Percentiles rank a stretch among this genome's conserved stretches.
These are phyloP conservation scores for Platerodrilus igneus DNA, from an alignment of 2,888 invertebrate genomes.

Conservation along the genomic window DNA sequence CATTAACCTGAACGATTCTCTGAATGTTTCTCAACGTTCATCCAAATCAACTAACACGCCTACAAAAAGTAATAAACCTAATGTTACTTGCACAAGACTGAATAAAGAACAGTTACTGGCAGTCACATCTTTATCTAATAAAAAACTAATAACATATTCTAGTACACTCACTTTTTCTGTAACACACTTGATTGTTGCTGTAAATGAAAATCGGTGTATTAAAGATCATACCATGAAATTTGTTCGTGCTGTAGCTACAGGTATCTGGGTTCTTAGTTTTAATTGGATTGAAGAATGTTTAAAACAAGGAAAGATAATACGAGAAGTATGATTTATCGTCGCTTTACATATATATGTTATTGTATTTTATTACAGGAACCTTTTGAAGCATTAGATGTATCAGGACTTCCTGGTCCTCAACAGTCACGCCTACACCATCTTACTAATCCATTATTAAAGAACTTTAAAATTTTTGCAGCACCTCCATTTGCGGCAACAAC, in stretches of 20 bases:
- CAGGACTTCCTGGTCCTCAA: constrained; percentile 53
- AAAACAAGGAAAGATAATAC: constrained; percentile 42
- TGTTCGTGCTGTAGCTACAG: constrained; percentile 54
- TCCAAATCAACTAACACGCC: not conserved
- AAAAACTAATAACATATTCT: constrained; percentile 37
- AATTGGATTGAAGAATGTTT: constrained; percentile 54
- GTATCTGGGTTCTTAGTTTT: constrained; percentile 56
- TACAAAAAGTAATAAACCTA: constrained; percentile 31
- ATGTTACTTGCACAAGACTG: constrained; percentile 39
- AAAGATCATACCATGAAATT: constrained; percentile 51
- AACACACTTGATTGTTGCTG: constrained; percentile 43
- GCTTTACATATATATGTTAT: constrained; percentile 1
- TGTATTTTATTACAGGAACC: constrained; percentile 41
- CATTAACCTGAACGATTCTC: constrained; percentile 18
- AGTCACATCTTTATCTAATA: constrained; percentile 37
- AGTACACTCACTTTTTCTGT: constrained; percentile 35
- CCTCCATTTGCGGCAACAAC: constrained; percentile 47
- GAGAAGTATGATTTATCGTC: constrained; percentile 49
- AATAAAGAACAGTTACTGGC: constrained; percentile 35
- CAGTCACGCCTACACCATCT: constrained; percentile 46
- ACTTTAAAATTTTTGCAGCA: constrained; percentile 52
- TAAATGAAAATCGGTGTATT: constrained; percentile 36
- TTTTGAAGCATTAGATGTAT: constrained; percentile 53
- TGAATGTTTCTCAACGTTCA: not conserved
- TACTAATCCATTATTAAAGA: constrained; percentile 47